Base-by-base conservation (phyloP, 2,888 invertebrate genomes). In the Rhagophthalmus giganteus region DNA sequence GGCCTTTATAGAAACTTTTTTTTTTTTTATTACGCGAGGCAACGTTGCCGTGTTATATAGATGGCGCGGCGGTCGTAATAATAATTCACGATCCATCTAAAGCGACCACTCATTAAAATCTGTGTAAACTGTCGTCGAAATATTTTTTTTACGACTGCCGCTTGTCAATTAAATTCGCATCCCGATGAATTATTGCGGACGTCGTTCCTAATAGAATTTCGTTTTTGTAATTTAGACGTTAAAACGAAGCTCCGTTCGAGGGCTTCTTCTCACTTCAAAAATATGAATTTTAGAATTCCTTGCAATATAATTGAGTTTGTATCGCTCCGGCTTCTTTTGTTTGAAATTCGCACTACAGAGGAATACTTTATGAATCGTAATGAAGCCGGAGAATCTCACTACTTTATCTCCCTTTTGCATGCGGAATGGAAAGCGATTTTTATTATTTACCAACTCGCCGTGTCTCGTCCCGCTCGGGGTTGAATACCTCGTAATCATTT, bases 351-450 rank as follows among this genome's bases (percentile, higher is more conserved):
- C 40, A 31, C 40, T 32, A 28, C 32, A 11, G 40, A 28, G 16
- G 40, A 41, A 41, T 41, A 41, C 40, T 41, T 31, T 41, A 41
- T 41, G 40, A 41, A 41, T 41, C 20, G 32, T 41, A 41, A 41
- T 41, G 40, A 41, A 32, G 40, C 25, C 10, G 31, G 40, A 41
- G 24, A 25, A 24, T 15, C 10, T 20, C 40, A 10, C 32, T 41
- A 2, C 40, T 41, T 13, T 12, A 25, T 41, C 16, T 20, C 40
- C 16, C 13, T 41, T 32, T 32, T 41, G 32, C 32, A 41, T 41
- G 14, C 40, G 31, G 13, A 41, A 41, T 41, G 40, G 40, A 41
- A 41, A 41, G n/a, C 40, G 25, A 24, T 32, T 28, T 41, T 32
- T 32, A 41, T 41, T 41, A 41, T 41, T 41, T 41, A 41, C 25